phyloP scores from a whole-genome alignment of 2,113 vertebrate genomes.

The Petroica traversi region DNA sequence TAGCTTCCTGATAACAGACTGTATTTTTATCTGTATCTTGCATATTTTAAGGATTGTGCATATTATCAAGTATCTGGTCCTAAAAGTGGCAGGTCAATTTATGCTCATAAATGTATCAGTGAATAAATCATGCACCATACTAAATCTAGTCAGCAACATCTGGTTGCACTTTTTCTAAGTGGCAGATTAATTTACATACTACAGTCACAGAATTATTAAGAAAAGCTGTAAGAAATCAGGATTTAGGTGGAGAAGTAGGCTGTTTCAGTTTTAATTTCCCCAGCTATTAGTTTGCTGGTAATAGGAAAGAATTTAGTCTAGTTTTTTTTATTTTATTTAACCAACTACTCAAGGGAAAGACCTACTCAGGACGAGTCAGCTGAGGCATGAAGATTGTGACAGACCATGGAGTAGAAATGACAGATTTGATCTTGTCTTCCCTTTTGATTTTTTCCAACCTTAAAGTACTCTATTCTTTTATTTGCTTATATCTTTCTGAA shows the following conservation, averaged over 20 bases:
- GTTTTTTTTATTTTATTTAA: background rate
- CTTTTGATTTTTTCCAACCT: background rate
- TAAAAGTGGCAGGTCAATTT: background rate
- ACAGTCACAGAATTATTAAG: background rate
- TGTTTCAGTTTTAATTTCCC: background rate
- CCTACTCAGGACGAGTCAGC: background rate
- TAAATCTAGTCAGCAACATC: background rate
- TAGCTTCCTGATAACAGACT: background rate
- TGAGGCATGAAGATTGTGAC: background rate
- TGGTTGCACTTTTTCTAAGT: background rate
- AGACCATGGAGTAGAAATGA: background rate
- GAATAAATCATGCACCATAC: background rate
- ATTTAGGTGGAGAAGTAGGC: background rate
- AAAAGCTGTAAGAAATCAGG: background rate
- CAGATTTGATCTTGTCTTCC: background rate
- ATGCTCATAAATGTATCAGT: background rate
- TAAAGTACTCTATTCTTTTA: background rate
- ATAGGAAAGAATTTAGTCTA: background rate
- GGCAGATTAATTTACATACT: background rate
- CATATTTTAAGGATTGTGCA: background rate
- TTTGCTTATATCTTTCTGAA: background rate
- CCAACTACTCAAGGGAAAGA: background rate
- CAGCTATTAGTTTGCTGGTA: background rate
- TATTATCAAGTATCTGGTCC: background rate
- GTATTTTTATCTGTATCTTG: slow-evolving; percentile 1